These are phyloP conservation scores for Rhysida immarginata DNA, from an alignment of 1,140 invertebrate species.

Conservation along the genomic window DNA sequence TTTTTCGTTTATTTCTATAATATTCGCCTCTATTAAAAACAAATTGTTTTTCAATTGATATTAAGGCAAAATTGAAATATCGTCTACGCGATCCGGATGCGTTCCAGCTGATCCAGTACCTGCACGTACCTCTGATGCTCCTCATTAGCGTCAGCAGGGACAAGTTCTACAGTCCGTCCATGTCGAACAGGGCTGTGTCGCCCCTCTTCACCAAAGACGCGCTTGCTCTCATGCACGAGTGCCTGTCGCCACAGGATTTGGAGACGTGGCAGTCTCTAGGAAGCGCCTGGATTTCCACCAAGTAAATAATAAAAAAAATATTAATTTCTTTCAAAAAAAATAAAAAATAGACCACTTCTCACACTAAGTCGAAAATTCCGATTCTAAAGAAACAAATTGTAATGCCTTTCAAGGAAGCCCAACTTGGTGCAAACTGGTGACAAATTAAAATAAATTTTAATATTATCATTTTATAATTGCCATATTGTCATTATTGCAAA, in stretches of 20 bases:
- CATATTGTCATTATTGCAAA: too few species aligned
- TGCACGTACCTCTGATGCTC: conserved; percentile 90
- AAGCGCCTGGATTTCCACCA: conserved; percentile 74
- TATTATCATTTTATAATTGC: too few species aligned
- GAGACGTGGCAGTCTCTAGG: conserved; percentile 95
- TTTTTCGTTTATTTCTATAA: neutral
- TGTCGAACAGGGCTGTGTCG: conserved; percentile 70
- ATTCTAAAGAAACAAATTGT: too few species aligned
- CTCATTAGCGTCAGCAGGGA: conserved; percentile 91
- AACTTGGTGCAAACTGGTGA: too few species aligned
- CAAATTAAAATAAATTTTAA: too few species aligned
- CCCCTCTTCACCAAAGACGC: conserved; percentile 86
- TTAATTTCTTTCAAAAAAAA: too few species aligned
- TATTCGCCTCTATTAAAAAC: neutral
- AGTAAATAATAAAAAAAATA: conserved; percentile 38
- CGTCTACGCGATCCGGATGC: conserved; percentile 99
- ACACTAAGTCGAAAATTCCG: too few species aligned
- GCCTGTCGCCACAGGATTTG: conserved; percentile 92
- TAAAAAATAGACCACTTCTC: too few species aligned
- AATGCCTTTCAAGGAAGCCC: too few species aligned
- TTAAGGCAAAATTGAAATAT: conserved; percentile 74
- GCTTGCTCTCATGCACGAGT: conserved; percentile 86
- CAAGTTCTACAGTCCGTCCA: conserved; percentile 32
- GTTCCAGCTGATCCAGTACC: conserved; percentile 92
- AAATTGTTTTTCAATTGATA: neutral